phyloP scores from a whole-genome alignment of 2,797 vertebrate species.

The Glossophaga mutica region DNA sequence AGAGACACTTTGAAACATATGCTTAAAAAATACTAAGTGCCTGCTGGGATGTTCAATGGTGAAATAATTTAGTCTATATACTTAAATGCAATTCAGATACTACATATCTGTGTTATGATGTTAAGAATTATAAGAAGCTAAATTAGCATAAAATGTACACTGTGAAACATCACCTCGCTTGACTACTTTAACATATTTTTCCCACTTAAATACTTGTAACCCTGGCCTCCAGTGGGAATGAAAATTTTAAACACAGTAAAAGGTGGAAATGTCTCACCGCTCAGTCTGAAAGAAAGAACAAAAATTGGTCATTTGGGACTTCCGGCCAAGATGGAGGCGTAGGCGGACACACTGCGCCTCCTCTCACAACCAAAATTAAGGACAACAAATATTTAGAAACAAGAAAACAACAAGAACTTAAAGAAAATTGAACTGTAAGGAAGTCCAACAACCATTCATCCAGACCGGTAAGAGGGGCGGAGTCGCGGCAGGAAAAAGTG shows the following conservation, averaged over 20 bases:
- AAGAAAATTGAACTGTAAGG: too few relatives aligned
- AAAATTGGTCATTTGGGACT: too few relatives aligned
- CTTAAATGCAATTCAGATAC: slow-evolving; percentile 5
- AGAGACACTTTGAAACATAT: slow-evolving; percentile 24
- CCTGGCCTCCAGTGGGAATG: slow-evolving; percentile 61
- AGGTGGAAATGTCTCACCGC: slow-evolving; percentile 80
- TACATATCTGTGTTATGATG: not conserved
- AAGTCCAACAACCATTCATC: too few relatives aligned
- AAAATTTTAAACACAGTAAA: slow-evolving; percentile 82
- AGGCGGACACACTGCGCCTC: too few relatives aligned
- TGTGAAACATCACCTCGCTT: slow-evolving; percentile 74
- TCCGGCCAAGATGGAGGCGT: too few relatives aligned
- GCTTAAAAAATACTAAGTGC: slow-evolving; percentile 9
- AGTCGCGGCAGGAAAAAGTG: too few relatives aligned
- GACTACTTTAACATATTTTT: slow-evolving; percentile 74
- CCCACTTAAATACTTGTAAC: slow-evolving; percentile 77
- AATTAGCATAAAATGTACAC: slow-evolving; percentile 51
- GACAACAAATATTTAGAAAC: too few relatives aligned
- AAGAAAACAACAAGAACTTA: too few relatives aligned
- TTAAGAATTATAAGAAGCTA: not conserved
- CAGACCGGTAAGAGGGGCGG: too few relatives aligned
- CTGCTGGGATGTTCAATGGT: slow-evolving; percentile 2
- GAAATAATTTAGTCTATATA: slow-evolving; percentile 30
- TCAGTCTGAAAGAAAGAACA: slow-evolving; percentile 74
- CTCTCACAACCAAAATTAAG: too few relatives aligned